A percentile compares a stretch with the other conserved stretches of the same genome.
Conservation (phyloP, 2,888 invertebrate species). For the Coecobrya sp. region DNA sequence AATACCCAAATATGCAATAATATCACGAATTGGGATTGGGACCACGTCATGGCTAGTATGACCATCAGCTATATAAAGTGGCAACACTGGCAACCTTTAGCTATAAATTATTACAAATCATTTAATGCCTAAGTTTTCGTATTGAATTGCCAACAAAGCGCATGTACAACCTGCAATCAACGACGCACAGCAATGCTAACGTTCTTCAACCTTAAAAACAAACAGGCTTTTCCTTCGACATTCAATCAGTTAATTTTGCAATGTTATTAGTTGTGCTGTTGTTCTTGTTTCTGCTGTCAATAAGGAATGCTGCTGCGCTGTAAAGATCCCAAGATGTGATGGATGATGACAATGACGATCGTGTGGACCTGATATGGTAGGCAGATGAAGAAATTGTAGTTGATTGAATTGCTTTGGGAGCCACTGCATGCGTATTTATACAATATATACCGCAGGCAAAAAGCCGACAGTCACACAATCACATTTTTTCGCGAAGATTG, state of each 20-base stretch:
- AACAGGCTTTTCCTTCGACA: slow-evolving; percentile 3
- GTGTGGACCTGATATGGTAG: not conserved
- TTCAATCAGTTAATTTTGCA: not conserved
- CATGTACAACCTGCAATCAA: not conserved
- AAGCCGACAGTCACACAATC: slow-evolving; percentile 20
- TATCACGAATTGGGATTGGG: slow-evolving; percentile 21
- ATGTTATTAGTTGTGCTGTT: not conserved
- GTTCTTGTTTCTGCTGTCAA: not conserved
- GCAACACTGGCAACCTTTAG: not conserved
- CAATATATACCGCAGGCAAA: not conserved
- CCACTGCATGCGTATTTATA: not conserved
- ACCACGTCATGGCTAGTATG: not conserved
- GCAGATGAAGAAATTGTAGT: slow-evolving; percentile 39
- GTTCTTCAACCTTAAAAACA: not conserved
- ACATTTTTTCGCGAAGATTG: slow-evolving; percentile 4
- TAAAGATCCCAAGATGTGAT: not conserved
- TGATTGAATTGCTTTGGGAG: slow-evolving; percentile 41
- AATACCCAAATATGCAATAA: not conserved
- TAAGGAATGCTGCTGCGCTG: slow-evolving; percentile 3
- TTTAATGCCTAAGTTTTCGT: not conserved
- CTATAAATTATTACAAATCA: not conserved
- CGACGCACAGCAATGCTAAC: not conserved
- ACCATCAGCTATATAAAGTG: not conserved
- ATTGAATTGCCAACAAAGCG: not conserved
- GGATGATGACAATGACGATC: not conserved